Percentiles rank a stretch among this genome's conserved stretches.
These are phyloP conservation scores for Semicossyphus pulcher DNA, from an alignment of 2,113 vertebrate genomes.

Conservation along the genomic window DNA sequence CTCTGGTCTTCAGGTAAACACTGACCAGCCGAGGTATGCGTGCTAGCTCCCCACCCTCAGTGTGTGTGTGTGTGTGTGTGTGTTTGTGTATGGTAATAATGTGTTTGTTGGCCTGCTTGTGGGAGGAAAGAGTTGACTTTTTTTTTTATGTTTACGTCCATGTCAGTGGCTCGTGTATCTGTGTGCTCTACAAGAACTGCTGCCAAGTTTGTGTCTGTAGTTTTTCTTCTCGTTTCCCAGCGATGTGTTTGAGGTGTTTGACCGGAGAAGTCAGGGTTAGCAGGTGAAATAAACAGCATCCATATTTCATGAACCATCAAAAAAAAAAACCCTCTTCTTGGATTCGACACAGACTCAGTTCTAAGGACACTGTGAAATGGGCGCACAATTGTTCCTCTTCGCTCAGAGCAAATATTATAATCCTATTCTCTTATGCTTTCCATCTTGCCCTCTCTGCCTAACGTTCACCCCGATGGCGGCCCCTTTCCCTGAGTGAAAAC, in stretches of 20 bases:
- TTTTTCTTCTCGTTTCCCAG: conserved; percentile 35
- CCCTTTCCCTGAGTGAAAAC: conserved; percentile 82
- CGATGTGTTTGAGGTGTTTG: conserved; percentile 50
- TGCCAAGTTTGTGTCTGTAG: conserved; percentile 65
- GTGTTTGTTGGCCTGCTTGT: conserved; percentile 68
- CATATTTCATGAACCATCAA: conserved; percentile 77
- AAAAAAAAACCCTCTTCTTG: conserved; percentile 52
- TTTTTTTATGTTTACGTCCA: conserved; percentile 51
- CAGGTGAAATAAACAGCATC: conserved; percentile 75
- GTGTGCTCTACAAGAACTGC: conserved; percentile 49
- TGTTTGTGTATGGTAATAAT: conserved; percentile 78
- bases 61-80: conserved; percentile 59
- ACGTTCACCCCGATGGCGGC: conserved; percentile 73
- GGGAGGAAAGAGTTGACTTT: conserved; percentile 49
- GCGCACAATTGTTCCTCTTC: conserved; percentile 71
- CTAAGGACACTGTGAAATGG: conserved; percentile 75
- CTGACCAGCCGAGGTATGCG: conserved; percentile 79
- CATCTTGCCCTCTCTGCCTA: conserved; percentile 75
- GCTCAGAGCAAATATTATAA: conserved; percentile 84
- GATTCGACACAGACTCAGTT: conserved; percentile 74
- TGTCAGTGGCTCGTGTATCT: conserved; percentile 55
- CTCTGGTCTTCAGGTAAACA: conserved; percentile 91
- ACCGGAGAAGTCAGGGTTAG: conserved; percentile 63
- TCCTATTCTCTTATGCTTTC: conserved; percentile 83
- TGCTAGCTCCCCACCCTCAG: conserved; percentile 51